Evolutionary conservation across 1,140 invertebrate genomes (phyloP), one percentile per base, ranked within the genome.

Genomic region (Pygmarrhopalites habei): DNA sequence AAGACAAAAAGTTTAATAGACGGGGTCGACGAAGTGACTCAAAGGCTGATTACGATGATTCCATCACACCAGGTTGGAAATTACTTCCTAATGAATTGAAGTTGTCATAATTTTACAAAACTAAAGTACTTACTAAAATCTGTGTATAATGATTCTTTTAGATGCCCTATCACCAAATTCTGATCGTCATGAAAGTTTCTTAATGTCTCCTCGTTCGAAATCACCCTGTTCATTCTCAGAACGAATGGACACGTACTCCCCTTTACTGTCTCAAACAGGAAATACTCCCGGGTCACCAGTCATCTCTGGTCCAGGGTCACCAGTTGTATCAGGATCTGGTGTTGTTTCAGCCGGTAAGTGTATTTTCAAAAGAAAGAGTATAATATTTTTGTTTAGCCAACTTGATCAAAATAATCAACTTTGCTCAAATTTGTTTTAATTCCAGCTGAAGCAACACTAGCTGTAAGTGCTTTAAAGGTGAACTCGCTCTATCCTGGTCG

Each of bases 41-140:
- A 71, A 77, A 82, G 59, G 83, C 85, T 4, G 85, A 87, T 70
- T 82, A 79, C 7, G 85, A 83, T 72, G 85, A 86, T 21, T 83
- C 84, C 21, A 86, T 86, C 69, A 87, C 85, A 46, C 85, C 86
- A 68, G 85, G 85, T 35, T 35, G 32, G 5, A 35, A 35, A 35
- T 35, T 15, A 35, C n/a, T n/a, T n/a, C n/a, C n/a, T n/a, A n/a
- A n/a, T n/a, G n/a, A n/a, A n/a, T n/a, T n/a, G n/a, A n/a, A n/a
- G n/a, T n/a, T n/a, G n/a, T n/a, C n/a, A n/a, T n/a, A n/a, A n/a
- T n/a, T 35, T 35, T 35, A 35, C 15, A 35, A 35, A 35, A 35
- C 15, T 7, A 35, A 7, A 30, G 7, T 46, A 25, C 21, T 14
- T 23, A n/a, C 21, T 41, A 43, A 10, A 35, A 35, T 35, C 15